Base-by-base conservation (phyloP, 2,797 vertebrate genomes). In the Trachurus trachurus region DNA sequence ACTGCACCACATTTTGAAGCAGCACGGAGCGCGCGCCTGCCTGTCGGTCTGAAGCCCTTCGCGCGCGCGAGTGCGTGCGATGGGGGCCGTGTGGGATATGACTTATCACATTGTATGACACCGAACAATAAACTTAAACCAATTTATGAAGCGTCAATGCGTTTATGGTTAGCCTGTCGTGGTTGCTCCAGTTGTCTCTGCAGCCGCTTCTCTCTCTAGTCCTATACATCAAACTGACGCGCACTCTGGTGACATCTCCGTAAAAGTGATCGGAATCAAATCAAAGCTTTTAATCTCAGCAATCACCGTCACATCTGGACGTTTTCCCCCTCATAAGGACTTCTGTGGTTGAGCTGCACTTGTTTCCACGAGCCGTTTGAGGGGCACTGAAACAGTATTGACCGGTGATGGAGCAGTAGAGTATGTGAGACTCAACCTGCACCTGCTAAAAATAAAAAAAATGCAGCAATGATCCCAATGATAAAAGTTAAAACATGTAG, bases 51-150 rank as follows among this genome's bases (percentile, higher is more conserved):
- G 39, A 62, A 53, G 70, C 62, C 53, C 65, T 62, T 1, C 9
- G 6, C 6, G 16, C 15, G n/a, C 11, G 47, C 21, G 76, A n/a
- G 69, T 5, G 62, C 59, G 72, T 66, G 78, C 22, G 66, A 44
- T 34, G 29, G 73, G 26, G 82, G 74, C 84, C 91, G 83, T 71
- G 81, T 87, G 91, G 91, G 88, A 92, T 91, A 90, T 88, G 91
- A 93, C 92, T 93, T 92, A 93, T 94, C 92, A 89, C 93, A 91
- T 91, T 90, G 89, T 88, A 87, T 90, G 92, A 91, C 90, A 94
- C 89, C 66, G 83, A 93, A 92, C 91, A 93, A 93, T 93, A 93
- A 94, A 93, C 91, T 91, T 94, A 94, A 93, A 94, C 92, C 93
- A 93, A 94, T 95, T 94, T 93, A 75, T 89, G 84, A 31, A 56